Conservation (phyloP, 2,888 invertebrate species). For the Thecophora atra region DNA sequence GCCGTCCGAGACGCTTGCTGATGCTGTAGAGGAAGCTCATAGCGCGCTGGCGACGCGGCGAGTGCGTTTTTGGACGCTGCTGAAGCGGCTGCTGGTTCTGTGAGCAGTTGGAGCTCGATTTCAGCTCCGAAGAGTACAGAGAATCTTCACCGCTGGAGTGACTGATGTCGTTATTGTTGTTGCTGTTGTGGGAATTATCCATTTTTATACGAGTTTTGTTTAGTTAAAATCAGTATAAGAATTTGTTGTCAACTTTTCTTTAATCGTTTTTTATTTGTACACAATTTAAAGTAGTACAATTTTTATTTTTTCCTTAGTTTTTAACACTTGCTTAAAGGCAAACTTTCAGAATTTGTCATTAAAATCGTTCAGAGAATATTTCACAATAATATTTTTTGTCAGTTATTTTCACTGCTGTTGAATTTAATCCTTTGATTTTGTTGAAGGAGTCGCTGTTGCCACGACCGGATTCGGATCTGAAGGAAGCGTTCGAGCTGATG, state of each 20-base stretch:
- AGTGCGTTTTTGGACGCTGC: slow-evolving; percentile 24
- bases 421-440: neutral
- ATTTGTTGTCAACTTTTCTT: slow-evolving; percentile 1
- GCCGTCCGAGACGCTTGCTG: slow-evolving; percentile 58
- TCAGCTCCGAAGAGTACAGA: slow-evolving; percentile 1
- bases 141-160: slow-evolving; percentile 19
- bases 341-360: neutral
- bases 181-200: neutral
- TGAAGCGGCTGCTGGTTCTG: slow-evolving; percentile 8
- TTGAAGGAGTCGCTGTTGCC: neutral
- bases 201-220: neutral
- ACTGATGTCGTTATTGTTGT: slow-evolving; percentile 22
- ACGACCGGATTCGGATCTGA: neutral
- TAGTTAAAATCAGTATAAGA: neutral
- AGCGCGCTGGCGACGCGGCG: slow-evolving; percentile 31
- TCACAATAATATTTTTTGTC: neutral
- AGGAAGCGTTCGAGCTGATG: slow-evolving; percentile 8
- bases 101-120: slow-evolving; percentile 15
- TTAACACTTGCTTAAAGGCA: neutral
- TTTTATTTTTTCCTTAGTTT: neutral
- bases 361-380: slow-evolving; percentile 2
- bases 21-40: slow-evolving; percentile 55
- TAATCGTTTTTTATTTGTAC: too few species aligned
- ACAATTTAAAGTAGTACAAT: too few species aligned
- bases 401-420: neutral